phyloP scores from a whole-genome alignment of 1,140 invertebrate genomes.

The Aphaenogaster floridana region DNA sequence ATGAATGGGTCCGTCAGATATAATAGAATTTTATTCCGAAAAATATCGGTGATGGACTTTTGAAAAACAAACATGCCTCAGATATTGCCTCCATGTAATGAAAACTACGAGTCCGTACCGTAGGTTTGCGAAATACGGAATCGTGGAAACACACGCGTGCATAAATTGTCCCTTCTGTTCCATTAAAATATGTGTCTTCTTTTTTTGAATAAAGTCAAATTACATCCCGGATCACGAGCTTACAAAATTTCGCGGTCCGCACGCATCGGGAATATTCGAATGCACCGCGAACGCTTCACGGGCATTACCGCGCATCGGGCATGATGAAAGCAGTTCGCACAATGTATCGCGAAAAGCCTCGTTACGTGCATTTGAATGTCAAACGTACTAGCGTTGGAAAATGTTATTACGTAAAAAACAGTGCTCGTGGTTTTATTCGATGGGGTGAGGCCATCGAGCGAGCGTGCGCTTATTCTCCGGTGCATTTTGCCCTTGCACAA shows the following conservation, averaged over 20 bases:
- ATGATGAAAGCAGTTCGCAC: slow-evolving; percentile 25
- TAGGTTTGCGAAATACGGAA: not conserved
- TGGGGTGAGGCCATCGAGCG: not conserved
- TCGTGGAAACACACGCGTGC: not conserved
- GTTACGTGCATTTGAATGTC: slow-evolving; percentile 49
- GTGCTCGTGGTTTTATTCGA: slow-evolving; percentile 15
- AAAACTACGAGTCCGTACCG: not conserved
- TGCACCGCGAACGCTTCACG: not conserved
- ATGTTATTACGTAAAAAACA: slow-evolving; percentile 45
- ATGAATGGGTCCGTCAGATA: not conserved
- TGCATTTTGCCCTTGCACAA: not conserved
- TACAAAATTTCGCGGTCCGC: slow-evolving; percentile 20
- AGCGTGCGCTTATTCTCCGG: not conserved
- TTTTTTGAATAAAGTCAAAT: slow-evolving; percentile 16
- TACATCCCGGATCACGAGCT: slow-evolving; percentile 33
- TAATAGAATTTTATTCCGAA: not conserved
- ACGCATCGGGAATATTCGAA: slow-evolving; percentile 24
- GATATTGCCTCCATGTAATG: not conserved
- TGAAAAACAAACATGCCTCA: not conserved
- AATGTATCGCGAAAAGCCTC: slow-evolving; percentile 46
- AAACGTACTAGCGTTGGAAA: slow-evolving; percentile 33
- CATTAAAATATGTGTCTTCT: slow-evolving; percentile 5
- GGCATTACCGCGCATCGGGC: not conserved
- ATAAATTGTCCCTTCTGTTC: slow-evolving; percentile 7
- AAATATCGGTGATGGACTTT: not conserved